Conservation (phyloP, 2,888 invertebrate species). For the Catocala nupta region DNA sequence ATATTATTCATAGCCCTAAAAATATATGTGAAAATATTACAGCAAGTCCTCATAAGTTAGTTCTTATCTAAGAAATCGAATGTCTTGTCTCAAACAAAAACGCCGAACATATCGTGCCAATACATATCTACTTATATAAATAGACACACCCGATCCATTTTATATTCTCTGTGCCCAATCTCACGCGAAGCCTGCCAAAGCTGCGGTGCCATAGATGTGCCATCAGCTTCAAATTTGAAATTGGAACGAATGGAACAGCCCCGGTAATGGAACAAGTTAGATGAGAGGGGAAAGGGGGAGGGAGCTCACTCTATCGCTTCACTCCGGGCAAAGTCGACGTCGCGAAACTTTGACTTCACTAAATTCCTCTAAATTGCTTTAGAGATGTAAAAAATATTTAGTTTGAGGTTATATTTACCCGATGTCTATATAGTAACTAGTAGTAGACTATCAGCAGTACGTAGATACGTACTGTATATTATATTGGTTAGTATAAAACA, state of each 20-base stretch:
- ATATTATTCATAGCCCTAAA: too few relatives aligned
- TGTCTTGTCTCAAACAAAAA: background rate
- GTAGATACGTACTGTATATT: too few relatives aligned
- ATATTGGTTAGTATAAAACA: too few relatives aligned
- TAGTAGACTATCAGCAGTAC: too few relatives aligned
- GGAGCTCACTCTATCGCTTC: conserved; percentile 62
- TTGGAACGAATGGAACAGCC: conserved; percentile 85
- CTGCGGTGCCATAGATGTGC: conserved; percentile 79
- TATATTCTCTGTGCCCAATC: conserved; percentile 54
- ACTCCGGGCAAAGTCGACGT: conserved; percentile 55
- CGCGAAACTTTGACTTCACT: conserved; percentile 73
- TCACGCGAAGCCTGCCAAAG: conserved; percentile 57
- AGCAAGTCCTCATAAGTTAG: background rate
- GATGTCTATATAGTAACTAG: too few relatives aligned
- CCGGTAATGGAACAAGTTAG: conserved; percentile 85
- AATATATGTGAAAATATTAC: too few relatives aligned
- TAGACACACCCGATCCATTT: conserved; percentile 25
- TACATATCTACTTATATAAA: background rate
- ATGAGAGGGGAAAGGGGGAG: conserved; percentile 74
- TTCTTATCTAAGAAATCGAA: conserved; percentile 1
- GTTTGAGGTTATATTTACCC: too few relatives aligned
- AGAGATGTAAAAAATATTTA: conserved; percentile 37
- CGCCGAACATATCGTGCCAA: conserved; percentile 1
- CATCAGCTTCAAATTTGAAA: conserved; percentile 86
- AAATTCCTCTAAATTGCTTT: conserved; percentile 68